Base-by-base conservation (phyloP, 2,888 invertebrate genomes). In the Calliopum simillimum region DNA sequence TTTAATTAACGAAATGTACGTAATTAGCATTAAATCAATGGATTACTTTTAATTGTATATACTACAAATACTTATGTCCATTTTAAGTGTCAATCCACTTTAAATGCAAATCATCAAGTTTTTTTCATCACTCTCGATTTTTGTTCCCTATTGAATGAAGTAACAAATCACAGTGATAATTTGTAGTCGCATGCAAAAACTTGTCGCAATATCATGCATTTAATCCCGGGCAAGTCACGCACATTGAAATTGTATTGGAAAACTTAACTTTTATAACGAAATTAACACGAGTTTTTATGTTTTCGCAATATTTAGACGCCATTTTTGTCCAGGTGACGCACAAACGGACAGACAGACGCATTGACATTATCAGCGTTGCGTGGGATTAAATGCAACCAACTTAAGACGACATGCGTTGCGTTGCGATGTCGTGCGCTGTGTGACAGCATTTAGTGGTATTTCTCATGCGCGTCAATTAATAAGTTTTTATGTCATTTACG, bases 211-310 rank as follows among this genome's bases (percentile, higher is more conserved):
- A n/a, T 61, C 6, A 46, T 43, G 43, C 46, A 25, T 25, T 46
- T 46, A 63, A 46, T 49, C 62, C 19, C 14, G 8, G 8, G 16
- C 65, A 41, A 67, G 67, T 67, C 67, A 67, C 67, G 67, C 67
- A 67, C 67, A 44, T 12, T 6, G 13, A 59, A 59, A 49, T 25
- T 67, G 41, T 41, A 49, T 66, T 66, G n/a, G 44, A 56, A 19
- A 46, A 19, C 14, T 61, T n/a, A n/a, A n/a, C n/a, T 61, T 61
- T 61, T 23, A 19, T 61, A 46, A 21, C 23, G 12, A 53, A 44
- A 53, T 59, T 49, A 76, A 74, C 79, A 76, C 74, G 75, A 72
- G 76, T 75, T 76, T 73, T 73, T 73, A 71, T 74, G 73, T 78
- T 74, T 55, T 58, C 47, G 69, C 71, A 69, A 72, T 56, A 69